A percentile compares a stretch with the other conserved stretches of the same genome.
Conservation (phyloP, 2,797 vertebrate genomes). For the Sebastes nivosus region DNA sequence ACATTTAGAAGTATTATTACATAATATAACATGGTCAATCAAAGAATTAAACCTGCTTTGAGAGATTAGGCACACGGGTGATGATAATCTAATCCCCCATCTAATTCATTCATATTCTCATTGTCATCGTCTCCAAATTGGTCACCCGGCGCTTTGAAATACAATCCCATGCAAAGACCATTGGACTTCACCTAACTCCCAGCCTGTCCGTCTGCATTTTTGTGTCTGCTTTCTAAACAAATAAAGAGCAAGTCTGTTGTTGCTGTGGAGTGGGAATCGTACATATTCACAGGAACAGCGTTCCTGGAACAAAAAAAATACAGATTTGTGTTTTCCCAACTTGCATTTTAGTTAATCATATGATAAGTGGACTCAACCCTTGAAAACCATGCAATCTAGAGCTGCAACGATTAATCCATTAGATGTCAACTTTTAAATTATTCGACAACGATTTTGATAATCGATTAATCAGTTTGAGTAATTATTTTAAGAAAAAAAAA, state of each 20-base stretch:
- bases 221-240: slow-evolving; percentile 10
- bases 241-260: background rate
- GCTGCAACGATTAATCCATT: no score
- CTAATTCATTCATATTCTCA: slow-evolving; percentile 28
- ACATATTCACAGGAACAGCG: background rate
- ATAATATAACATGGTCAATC: background rate
- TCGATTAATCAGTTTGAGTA: no score
- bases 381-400: background rate
- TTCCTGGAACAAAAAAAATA: background rate
- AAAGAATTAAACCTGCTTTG: background rate
- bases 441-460: no score
- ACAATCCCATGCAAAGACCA: slow-evolving; percentile 13
- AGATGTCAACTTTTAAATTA: no score
- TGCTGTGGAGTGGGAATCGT: background rate
- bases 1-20: background rate
- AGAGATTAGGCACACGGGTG: background rate
- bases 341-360: background rate
- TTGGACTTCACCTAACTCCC: background rate
- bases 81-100: background rate
- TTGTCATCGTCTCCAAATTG: slow-evolving; percentile 8
- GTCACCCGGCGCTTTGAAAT: slow-evolving; percentile 30
- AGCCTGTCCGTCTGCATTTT: background rate
- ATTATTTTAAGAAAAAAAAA: no score
- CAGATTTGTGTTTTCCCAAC: background rate
- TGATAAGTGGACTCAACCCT: background rate